Base-by-base conservation (phyloP, 2,888 invertebrate species). In the Dorcus parallelipipedus region DNA sequence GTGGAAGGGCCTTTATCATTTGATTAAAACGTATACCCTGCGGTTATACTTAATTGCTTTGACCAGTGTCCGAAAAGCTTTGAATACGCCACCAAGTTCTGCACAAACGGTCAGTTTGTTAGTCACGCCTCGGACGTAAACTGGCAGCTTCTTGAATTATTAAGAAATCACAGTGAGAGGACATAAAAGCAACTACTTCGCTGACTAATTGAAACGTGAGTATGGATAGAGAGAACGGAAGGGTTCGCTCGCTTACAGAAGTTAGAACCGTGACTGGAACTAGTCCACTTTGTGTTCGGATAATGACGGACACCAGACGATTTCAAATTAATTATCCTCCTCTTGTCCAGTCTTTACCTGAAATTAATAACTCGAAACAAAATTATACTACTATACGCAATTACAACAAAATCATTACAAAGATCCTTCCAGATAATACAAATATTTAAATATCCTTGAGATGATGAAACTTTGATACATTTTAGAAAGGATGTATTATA, bases 41-140 rank as follows among this genome's bases (percentile, higher is more conserved):
- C 59, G 66, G 61, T 59, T 57, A 60, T 64, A 61, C 64, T 66
- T 66, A 68, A 68, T 68, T 68, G 64, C 68, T 66, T 66, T 67
- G 68, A 65, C 66, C 66, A 61, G 60, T 57, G 64, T 66, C 65
- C 64, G 61, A 54, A 63, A 61, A 64, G 62, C 64, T 65, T 64
- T 63, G 62, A 61, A 60, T 54, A 58, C 48, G 50, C 57, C 51
- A 56, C 58, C 53, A 51, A 52, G 51, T 56, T 60, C 55, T 42
- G 54, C 50, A 59, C 60, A 62, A 60, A 60, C 60, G 60, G 62
- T 55, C 60, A 57, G 58, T 61, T 60, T 58, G 61, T 64, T 61
- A 61, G 65, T 65, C 65, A 65, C 65, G 65, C 65, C 64, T 61
- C 64, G 59, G 62, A 64, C 60, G 58, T 55, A 51, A 42, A 54